phyloP scores from a whole-genome alignment of 2,797 vertebrate genomes.

The Macropodus opercularis region DNA sequence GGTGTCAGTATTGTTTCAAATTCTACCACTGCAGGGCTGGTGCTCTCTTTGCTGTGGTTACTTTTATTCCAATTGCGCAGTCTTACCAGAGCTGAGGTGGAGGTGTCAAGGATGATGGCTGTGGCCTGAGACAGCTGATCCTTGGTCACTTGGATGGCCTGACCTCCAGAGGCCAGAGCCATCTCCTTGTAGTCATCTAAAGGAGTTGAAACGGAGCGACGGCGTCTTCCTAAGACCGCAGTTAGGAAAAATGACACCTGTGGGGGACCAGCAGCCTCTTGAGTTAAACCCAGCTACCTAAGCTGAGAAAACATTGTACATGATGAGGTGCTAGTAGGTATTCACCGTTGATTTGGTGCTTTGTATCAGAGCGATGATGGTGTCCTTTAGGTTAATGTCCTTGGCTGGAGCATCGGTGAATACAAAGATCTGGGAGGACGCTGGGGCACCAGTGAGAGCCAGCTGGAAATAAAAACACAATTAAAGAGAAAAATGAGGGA shows the following conservation, averaged over 20 bases:
- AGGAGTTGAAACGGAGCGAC: constrained; percentile 38
- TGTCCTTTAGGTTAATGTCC: constrained; percentile 73
- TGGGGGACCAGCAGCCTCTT: not conserved
- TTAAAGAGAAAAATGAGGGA: not conserved
- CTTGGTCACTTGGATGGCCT: constrained; percentile 76
- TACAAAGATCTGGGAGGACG: constrained; percentile 79
- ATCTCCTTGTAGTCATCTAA: constrained; percentile 73
- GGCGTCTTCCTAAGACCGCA: fast-evolving
- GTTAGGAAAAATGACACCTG: constrained; percentile 79
- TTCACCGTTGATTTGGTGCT: constrained; percentile 77
- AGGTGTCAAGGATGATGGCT: constrained; percentile 78
- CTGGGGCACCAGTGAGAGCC: constrained; percentile 76
- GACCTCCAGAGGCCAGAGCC: constrained; percentile 80
- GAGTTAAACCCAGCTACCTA: not conserved
- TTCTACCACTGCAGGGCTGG: not conserved
- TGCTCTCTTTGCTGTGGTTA: not conserved
- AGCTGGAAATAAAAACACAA: constrained; percentile 57
- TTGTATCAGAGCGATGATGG: constrained; percentile 75
- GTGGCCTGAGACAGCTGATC: constrained; percentile 72
- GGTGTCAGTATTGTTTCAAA: not conserved
- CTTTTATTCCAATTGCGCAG: not conserved
- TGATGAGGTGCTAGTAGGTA: not conserved
- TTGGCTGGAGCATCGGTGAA: constrained; percentile 81
- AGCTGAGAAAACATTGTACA: not conserved
- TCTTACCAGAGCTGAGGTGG: constrained; percentile 80